Base-by-base conservation (phyloP, 2,113 vertebrate genomes). In the Dinomys branickii region DNA sequence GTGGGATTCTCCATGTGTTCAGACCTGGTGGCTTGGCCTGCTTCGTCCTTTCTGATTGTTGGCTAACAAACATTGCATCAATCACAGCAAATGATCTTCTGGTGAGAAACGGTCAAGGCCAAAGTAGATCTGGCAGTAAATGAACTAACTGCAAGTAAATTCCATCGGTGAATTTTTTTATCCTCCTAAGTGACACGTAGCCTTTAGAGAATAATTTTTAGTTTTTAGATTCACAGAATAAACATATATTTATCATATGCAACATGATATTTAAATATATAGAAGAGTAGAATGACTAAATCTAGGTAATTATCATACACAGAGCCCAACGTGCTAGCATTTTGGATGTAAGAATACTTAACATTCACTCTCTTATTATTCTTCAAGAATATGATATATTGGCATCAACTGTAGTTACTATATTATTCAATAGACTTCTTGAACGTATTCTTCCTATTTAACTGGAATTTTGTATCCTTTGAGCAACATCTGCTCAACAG, bases 1-100 rank as follows among this genome's bases (percentile, higher is more conserved):
- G 69, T 61, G 75, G 87, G 52, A 59, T 52, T 67, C 78, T 50
- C 95, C 92, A 88, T 88, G 94, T 98, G 93, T 85, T 96, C 4
- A 0, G 71, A 56, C n/a, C 35, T 95, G 58, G 96, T 24, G 82
- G 67, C 20, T 67, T 63, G 91, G 67, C 82, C 94, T 83, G 83
- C 63, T 82, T 78, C 1, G 52, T 63, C 59, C 87, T 93, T 93
- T 96, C 67, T 95, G 69, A 85, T 44, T 58, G 87, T 90, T 95
- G 82, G 80, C 87, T 91, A 91, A 89, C 80, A 95, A 96, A 93
- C 16, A 80, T 4, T 24, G 0, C 65, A 90, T 96, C 80, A 94
- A 80, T 96, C 95, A 88, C 5, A 5, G 91, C 90, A 97, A 97
- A 95, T 59, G 81, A 95, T 47, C 56, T 77, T 95, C 61, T 9